Conservation (phyloP, 2,113 vertebrate genomes). For the Falco punctatus region DNA sequence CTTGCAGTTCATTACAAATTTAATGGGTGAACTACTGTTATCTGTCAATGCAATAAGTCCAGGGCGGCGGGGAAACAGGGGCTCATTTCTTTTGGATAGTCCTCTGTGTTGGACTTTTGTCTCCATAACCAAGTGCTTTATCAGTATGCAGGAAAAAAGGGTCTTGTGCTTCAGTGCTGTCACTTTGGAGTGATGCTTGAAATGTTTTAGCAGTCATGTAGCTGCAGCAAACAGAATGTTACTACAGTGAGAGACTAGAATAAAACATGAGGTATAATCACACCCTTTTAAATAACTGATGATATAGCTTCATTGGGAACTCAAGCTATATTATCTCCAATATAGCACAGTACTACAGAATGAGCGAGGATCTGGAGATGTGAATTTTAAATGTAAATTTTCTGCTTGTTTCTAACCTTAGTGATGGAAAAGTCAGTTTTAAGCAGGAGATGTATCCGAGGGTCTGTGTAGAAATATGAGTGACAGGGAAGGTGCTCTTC, state of each 20-base stretch:
- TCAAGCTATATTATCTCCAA: not conserved
- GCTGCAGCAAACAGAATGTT: constrained; percentile 1
- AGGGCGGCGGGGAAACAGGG: not conserved
- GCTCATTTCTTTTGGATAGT: not conserved
- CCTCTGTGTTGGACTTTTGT: not conserved
- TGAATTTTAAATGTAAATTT: not conserved
- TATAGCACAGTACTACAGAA: not conserved
- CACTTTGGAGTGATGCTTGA: not conserved
- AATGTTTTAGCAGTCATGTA: not conserved
- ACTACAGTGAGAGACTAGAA: not conserved
- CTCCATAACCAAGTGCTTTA: not conserved
- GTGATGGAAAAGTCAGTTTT: not conserved
- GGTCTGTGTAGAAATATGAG: not conserved
- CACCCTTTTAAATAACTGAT: not conserved
- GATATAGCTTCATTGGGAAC: not conserved
- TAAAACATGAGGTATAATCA: not conserved
- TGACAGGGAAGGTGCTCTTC: not conserved
- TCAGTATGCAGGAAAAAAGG: not conserved
- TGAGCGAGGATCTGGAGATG: not conserved
- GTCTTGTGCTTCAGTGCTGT: not conserved
- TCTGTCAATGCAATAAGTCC: not conserved
- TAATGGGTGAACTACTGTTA: not conserved
- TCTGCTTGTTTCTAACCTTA: not conserved
- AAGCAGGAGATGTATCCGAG: not conserved
- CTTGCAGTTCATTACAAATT: not conserved